These are phyloP conservation scores for Stenopsyche tienmushanensis DNA, from an alignment of 1,140 invertebrate genomes.

Conservation along the genomic window DNA sequence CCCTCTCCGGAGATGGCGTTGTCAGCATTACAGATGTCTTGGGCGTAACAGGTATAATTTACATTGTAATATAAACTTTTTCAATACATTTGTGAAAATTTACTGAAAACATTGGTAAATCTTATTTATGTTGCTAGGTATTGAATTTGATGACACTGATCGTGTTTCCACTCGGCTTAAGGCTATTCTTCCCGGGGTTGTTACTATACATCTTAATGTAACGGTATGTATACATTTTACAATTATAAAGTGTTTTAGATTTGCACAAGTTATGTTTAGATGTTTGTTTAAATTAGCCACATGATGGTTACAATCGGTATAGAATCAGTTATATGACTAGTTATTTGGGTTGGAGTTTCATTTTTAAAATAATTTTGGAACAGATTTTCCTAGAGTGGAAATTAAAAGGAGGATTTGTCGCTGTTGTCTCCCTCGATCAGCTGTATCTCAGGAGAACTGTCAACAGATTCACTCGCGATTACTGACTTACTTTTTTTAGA, in stretches of 20 bases:
- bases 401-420: too few relatives aligned
- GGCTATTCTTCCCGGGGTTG: constrained; percentile 22
- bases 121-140: constrained; percentile 10
- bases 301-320: background rate
- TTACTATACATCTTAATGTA: constrained; percentile 34
- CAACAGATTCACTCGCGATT: too few relatives aligned
- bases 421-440: too few relatives aligned
- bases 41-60: constrained; percentile 20
- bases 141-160: constrained; percentile 36
- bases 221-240: constrained; percentile 19
- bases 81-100: too few relatives aligned
- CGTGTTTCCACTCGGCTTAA: constrained; percentile 28
- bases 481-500: too few relatives aligned
- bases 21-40: constrained; percentile 30
- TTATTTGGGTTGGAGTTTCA: too few relatives aligned
- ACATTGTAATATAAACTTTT: background rate
- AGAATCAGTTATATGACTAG: background rate
- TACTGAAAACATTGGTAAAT: too few relatives aligned
- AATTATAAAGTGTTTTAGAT: background rate
- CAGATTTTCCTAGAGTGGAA: too few relatives aligned
- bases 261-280: too few relatives aligned
- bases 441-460: too few relatives aligned
- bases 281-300: background rate
- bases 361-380: too few relatives aligned
- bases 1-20: constrained; percentile 27